A percentile compares a stretch with the other conserved stretches of the same genome.
phyloP scores from a whole-genome alignment of 2,888 invertebrate genomes.

The Agriotes lineatus region DNA sequence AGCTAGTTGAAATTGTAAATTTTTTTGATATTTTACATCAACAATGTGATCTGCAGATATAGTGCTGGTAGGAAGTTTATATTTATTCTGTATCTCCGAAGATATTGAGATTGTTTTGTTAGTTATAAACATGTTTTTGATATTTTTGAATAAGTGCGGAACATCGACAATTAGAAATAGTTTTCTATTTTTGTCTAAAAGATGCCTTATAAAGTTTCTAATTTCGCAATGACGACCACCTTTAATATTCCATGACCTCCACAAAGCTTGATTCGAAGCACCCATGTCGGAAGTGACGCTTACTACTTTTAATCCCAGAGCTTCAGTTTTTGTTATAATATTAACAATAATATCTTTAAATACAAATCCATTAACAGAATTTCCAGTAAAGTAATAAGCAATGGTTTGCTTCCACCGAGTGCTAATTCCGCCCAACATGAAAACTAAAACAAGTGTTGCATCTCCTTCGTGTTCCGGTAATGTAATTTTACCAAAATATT shows the following conservation, averaged over 20 bases:
- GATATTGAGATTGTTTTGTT: too few species aligned
- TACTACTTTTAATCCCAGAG: conserved; percentile 12
- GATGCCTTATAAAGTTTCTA: background rate
- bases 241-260: background rate
- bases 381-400: conserved; percentile 48
- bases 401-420: conserved; percentile 53
- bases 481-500: background rate
- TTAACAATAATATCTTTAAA: background rate
- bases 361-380: conserved; percentile 39
- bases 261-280: conserved; percentile 8
- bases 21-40: too few species aligned
- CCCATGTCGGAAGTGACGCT: conserved; percentile 25
- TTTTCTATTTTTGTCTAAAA: background rate
- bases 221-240: background rate
- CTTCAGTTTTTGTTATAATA: background rate
- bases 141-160: conserved; percentile 1
- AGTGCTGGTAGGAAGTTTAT: background rate
- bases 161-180: background rate
- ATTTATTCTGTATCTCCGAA: background rate
- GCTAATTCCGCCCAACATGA: conserved; percentile 51
- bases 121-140: background rate
- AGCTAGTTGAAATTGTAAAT: too few species aligned
- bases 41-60: too few species aligned
- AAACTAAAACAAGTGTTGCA: conserved; percentile 6
- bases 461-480: background rate